Conservation (phyloP, 2,888 invertebrate species). For the Limnephilus auricula region DNA sequence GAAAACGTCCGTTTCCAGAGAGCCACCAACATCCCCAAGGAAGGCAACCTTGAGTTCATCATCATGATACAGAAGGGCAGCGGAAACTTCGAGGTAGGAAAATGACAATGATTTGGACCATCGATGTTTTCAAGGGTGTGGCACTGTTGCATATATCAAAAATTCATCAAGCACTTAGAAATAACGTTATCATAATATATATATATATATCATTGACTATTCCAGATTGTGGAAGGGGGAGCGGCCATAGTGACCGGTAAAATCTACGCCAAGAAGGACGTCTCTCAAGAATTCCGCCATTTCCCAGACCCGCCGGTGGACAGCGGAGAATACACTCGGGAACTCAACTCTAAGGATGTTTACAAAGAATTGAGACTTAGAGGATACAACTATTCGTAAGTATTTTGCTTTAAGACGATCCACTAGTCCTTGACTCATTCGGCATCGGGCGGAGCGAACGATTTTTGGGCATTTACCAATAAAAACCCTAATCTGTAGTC, state of each 20-base stretch:
- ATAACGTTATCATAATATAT: too few species aligned
- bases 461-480: too few species aligned
- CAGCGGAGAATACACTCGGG: constrained; percentile 73
- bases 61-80: constrained; percentile 85
- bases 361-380: constrained; percentile 84
- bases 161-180: too few species aligned
- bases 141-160: too few species aligned
- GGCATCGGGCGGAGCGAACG: too few species aligned
- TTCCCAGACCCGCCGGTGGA: constrained; percentile 72
- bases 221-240: constrained; percentile 82
- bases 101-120: neutral
- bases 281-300: constrained; percentile 77
- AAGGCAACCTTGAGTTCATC: constrained; percentile 80
- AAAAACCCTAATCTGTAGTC: too few species aligned
- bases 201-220: neutral
- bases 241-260: constrained; percentile 84
- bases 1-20: constrained; percentile 90
- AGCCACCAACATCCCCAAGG: constrained; percentile 87
- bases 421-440: too few species aligned
- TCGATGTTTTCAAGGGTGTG: neutral
- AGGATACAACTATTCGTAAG: constrained; percentile 82
- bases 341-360: constrained; percentile 80
- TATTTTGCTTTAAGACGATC: neutral
- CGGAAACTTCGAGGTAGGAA: constrained; percentile 80
- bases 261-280: constrained; percentile 79